Evolutionary conservation across 2,113 vertebrate genomes (phyloP).

Genomic region (Oryzias javanicus): DNA sequence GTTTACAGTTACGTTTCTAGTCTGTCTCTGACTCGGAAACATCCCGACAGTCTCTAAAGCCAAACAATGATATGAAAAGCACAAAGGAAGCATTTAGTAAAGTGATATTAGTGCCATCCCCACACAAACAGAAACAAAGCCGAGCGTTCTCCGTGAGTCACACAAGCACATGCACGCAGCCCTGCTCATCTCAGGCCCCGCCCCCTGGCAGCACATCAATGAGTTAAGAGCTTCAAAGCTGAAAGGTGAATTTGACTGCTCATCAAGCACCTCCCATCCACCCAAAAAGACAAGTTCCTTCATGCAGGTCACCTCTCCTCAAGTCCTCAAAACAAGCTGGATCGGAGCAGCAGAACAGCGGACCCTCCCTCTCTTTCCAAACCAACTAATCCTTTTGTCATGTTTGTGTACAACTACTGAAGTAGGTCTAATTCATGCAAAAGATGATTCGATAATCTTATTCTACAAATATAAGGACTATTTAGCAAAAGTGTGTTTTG

Average conservation of each 20-base stretch:
- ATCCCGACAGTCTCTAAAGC: conserved; percentile 9
- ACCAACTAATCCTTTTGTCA: conserved; percentile 6
- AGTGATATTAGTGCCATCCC: conserved; percentile 29
- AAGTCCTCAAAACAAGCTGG: conserved; percentile 36
- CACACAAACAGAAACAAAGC: conserved; percentile 52
- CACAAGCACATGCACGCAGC: conserved; percentile 48
- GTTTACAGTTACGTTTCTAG: too few species aligned
- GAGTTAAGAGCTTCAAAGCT: conserved; percentile 21
- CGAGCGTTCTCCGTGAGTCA: conserved; percentile 67
- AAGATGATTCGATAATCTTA: too few species aligned
- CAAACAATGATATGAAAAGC: not conserved
- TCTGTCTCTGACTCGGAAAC: too few species aligned
- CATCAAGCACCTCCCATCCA: conserved; percentile 4
- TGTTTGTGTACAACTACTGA: not conserved
- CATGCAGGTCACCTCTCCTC: conserved; percentile 19
- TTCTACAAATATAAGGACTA: too few species aligned
- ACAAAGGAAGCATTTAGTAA: conserved; percentile 25
- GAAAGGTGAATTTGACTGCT: conserved; percentile 19
- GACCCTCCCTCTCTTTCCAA: conserved; percentile 16
- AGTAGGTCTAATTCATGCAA: too few species aligned
- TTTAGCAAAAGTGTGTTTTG: not conserved
- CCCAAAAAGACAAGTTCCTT: conserved; percentile 17
- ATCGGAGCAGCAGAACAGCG: conserved; percentile 42
- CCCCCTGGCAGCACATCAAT: conserved; percentile 26
- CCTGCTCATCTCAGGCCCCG: conserved; percentile 37